Conservation (phyloP, 2,888 invertebrate species). For the Nycteola revayana region DNA sequence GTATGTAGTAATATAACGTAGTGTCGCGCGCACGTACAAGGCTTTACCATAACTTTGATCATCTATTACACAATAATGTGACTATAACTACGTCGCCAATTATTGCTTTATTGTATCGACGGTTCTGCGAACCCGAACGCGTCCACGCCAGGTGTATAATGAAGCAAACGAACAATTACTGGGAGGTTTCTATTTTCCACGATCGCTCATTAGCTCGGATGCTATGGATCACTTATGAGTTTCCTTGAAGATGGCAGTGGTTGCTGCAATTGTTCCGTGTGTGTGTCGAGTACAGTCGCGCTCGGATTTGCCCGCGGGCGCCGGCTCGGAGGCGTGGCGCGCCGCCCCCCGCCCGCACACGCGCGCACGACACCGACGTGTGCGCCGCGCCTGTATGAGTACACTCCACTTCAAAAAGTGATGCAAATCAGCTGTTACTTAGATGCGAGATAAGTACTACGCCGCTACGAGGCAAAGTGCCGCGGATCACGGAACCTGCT, state of each 20-base stretch:
- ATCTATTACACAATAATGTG: too few relatives aligned
- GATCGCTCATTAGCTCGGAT: too few relatives aligned
- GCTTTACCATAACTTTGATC: too few relatives aligned
- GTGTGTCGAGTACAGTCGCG: constrained; percentile 1
- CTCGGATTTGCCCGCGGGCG: constrained; percentile 2
- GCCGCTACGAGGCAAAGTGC: constrained; percentile 17
- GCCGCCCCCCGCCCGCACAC: constrained; percentile 26
- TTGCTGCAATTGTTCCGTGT: constrained; percentile 1
- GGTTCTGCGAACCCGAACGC: too few relatives aligned
- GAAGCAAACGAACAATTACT: too few relatives aligned
- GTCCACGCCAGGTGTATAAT: too few relatives aligned
- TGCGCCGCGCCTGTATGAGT: constrained; percentile 5
- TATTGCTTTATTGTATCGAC: too few relatives aligned
- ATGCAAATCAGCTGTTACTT: constrained; percentile 38
- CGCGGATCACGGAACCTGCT: constrained; percentile 23
- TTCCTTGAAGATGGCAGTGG: constrained; percentile 2
- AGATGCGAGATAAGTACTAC: constrained; percentile 23
- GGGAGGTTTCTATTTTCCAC: too few relatives aligned
- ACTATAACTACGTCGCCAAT: too few relatives aligned
- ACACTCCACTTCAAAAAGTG: constrained; percentile 10
- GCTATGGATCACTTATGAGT: background rate
- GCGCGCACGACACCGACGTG: background rate
- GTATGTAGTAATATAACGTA: too few relatives aligned
- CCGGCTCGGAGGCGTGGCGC: constrained; percentile 36
- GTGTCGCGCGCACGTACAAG: too few relatives aligned